These are phyloP conservation scores for Parotia lawesii DNA, from an alignment of 2,113 vertebrate genomes.

Conservation along the genomic window DNA sequence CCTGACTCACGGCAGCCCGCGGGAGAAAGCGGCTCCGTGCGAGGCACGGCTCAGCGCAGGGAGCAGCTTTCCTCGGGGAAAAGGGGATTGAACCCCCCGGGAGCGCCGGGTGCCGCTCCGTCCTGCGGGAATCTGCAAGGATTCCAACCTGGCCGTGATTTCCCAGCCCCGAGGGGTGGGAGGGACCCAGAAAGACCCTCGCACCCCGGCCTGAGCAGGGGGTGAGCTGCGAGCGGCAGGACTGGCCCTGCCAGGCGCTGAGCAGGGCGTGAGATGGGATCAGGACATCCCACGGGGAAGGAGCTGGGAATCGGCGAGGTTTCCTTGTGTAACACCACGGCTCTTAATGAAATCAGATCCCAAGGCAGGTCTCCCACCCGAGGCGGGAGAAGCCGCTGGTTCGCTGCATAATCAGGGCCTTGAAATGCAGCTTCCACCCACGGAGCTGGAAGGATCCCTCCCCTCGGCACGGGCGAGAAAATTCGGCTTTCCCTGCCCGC, in stretches of 20 bases:
- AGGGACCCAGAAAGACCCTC: not conserved
- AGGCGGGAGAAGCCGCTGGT: not conserved
- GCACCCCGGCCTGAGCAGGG: rapidly evolving
- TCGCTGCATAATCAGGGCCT: conserved; percentile 17
- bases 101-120: not conserved
- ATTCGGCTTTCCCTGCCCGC: not conserved
- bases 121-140: not conserved
- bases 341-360: not conserved
- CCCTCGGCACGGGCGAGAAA: not conserved
- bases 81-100: not conserved
- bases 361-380: not conserved
- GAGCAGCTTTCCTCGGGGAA: rapidly evolving
- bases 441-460: not conserved
- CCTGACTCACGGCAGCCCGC: not conserved
- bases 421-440: conserved; percentile 7
- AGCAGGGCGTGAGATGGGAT: not conserved
- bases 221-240: rapidly evolving
- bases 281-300: rapidly evolving
- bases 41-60: rapidly evolving
- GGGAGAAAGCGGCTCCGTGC: rapidly evolving
- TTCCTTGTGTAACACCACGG: not conserved
- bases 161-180: rapidly evolving
- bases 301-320: not conserved
- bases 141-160: rapidly evolving
- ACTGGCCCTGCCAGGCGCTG: not conserved